Evolutionary conservation across 2,888 invertebrate genomes (phyloP), one percentile per base, ranked within the genome.

Genomic region (Dryocosmus kuriphilus): DNA sequence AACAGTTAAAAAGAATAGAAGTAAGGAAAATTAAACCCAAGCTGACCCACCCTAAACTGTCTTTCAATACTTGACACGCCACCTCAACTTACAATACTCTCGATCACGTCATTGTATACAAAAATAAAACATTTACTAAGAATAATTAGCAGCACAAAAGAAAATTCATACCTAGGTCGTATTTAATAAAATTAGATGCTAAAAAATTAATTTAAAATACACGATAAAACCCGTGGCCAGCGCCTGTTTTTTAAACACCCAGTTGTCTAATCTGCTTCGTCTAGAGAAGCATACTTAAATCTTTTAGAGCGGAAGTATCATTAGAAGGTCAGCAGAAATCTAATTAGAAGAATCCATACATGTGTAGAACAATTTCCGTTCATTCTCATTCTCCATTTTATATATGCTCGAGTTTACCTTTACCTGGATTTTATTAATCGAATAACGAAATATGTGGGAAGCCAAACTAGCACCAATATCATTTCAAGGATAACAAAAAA

Each of bases 341-440:
- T 71, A n/a, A 71, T 71, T 71, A 51, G 30, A 71, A 51, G 71
- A 71, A 71, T 11, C 51, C 71, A 30, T 71, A 71, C 30, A 22
- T 67, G 24, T 65, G 65, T 22, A 22, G 24, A 71, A 30, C 51
- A 30, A 71, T 46, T 51, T 71, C 30, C 11, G 51, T 71, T 71
- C 71, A 71, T 9, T 51, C n/a, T 46, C n/a, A 51, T 9, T 46
- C 27, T 8, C 24, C 24, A 30, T 51, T 71, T 51, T 32, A 16
- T 38, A 24, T 32, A 22, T n/a, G 24, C 16, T 24, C n/a, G 30
- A 51, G 27, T 71, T 30, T 51, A 27, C 27, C 51, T 71, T 71
- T 71, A 41, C 46, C 67, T 67, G 19, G 19, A 27, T 30, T 67
- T 6, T 30, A 51, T 51, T 71, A 27, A 71, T 51, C 5, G 11